Conservation (phyloP, 2,888 invertebrate genomes). For the Tenthredo notha region DNA sequence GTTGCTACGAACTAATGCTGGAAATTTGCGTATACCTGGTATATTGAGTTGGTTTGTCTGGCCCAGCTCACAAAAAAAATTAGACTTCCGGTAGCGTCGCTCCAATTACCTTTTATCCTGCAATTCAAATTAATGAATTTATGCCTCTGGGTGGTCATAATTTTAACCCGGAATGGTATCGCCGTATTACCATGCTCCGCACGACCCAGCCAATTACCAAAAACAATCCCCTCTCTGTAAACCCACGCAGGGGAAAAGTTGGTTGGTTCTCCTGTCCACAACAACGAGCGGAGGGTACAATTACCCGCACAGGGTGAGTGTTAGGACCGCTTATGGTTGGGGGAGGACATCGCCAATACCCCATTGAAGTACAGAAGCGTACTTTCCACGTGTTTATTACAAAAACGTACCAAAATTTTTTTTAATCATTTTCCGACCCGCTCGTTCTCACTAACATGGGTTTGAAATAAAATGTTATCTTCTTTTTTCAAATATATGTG, state of each 20-base stretch:
- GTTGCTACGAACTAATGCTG: background rate
- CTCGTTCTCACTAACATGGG: background rate
- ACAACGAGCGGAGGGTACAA: conserved; percentile 62
- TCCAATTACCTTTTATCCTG: conserved; percentile 66
- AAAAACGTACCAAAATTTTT: background rate
- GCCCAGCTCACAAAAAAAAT: background rate
- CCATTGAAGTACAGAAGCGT: conserved; percentile 3
- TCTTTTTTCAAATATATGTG: background rate
- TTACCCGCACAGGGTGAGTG: conserved; percentile 61
- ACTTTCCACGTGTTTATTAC: background rate
- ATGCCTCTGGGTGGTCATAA: conserved; percentile 67
- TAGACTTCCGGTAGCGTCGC: conserved; percentile 57
- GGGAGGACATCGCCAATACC: conserved; percentile 18
- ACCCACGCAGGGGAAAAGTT: conserved; percentile 54
- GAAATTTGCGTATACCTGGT: conserved; percentile 16
- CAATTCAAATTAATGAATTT: conserved; percentile 72
- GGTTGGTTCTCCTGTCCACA: conserved; percentile 56
- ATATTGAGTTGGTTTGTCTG: background rate
- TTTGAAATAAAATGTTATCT: background rate
- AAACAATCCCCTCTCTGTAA: conserved; percentile 64
- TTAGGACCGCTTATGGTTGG: conserved; percentile 37
- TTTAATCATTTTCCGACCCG: background rate
- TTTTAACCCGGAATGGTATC: conserved; percentile 66
- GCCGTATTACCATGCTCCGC: conserved; percentile 68
- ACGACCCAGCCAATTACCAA: conserved; percentile 71